Evolutionary conservation across 1,140 invertebrate species (phyloP).

Genomic region (Lordiphosa stackelbergi): DNA sequence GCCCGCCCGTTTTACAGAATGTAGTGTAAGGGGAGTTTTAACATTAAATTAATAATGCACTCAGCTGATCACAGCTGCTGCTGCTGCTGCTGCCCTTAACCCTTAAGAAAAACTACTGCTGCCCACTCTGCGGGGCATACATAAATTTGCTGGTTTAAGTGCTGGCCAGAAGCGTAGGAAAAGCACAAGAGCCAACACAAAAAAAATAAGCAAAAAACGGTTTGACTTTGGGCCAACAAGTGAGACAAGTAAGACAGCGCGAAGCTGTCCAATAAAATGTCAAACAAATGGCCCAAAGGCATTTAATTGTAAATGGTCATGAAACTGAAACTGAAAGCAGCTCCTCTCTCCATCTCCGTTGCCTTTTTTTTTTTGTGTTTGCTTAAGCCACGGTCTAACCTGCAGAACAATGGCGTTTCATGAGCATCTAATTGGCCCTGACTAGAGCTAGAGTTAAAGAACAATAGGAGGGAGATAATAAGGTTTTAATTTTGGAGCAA

Average conservation of each 20-base stretch:
- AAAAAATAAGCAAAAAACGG: conserved; percentile 14
- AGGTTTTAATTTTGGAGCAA: too few relatives aligned
- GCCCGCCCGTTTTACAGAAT: conserved; percentile 1
- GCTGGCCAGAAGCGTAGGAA: conserved; percentile 15
- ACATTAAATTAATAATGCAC: conserved; percentile 73
- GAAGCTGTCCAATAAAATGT: conserved; percentile 57
- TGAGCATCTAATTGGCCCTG: conserved; percentile 64
- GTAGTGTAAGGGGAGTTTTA: conserved; percentile 18
- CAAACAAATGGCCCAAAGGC: conserved; percentile 65
- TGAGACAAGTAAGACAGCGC: conserved; percentile 15
- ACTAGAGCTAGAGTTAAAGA: conserved; percentile 50
- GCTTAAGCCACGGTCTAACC: conserved; percentile 10
- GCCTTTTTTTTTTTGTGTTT: neutral
- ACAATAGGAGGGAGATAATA: conserved; percentile 39
- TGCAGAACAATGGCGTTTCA: conserved; percentile 44
- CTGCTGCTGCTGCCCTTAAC: conserved; percentile 18
- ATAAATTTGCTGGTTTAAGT: conserved; percentile 40
- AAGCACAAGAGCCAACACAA: neutral
- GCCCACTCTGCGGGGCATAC: conserved; percentile 28
- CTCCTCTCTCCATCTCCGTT: neutral
- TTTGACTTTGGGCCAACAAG: conserved; percentile 21
- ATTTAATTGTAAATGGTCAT: conserved; percentile 63
- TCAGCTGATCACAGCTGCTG: conserved; percentile 41
- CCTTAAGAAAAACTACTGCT: conserved; percentile 7
- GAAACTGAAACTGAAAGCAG: conserved; percentile 30